Evolutionary conservation across 37 sponge, comb jelly and placozoan genomes (phyloP), one percentile per base, ranked within the genome.

Genomic region (Petrosia ficiformis): DNA sequence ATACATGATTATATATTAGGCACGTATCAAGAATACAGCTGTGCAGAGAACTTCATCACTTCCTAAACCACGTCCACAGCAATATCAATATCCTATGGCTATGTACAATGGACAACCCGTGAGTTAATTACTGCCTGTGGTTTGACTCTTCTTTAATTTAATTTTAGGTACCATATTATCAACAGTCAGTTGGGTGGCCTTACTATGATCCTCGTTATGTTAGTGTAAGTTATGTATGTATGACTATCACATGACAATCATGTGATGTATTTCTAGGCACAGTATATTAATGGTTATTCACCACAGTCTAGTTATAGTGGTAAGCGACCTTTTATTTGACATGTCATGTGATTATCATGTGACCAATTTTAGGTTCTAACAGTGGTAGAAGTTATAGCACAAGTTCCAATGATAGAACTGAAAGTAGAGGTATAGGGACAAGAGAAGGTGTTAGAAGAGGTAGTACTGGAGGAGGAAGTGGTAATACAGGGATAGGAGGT

Each of bases 21-120:
- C 88, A 24, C 72, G 88, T n/a, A 88, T 88, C 11, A 88, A 88
- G 70, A 78, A 73, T 41, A 82, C 83, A 4, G 74, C 78, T n/a
- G 74, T 82, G 30, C 88, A 88, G 59, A 70, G 83, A 42, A 33
- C 88, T 28, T 72, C 83, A 0, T 76, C 72, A 4, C 58, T 78
- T 66, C 75, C 83, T 26, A 75, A 83, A 71, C 74, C 80, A 44
- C 48, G 57, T 1, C 68, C 57, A 10, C 42, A 69, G 39, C 36
- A 42, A 24, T 34, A 52, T 34, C 81, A 70, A 66, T 77, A 77
- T n/a, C 2, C 64, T 30, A 41, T 77, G 31, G 82, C 70, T 42
- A 44, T 67, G n/a, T 71, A 57, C 58, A 71, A 77, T 40, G 73
- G 72, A 72, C 42, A 40, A 34, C 68, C 71, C 31, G 77, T 77